Conservation (phyloP, 35 echinoderm and acorn worm species). For the Nesometra sesokonis region DNA sequence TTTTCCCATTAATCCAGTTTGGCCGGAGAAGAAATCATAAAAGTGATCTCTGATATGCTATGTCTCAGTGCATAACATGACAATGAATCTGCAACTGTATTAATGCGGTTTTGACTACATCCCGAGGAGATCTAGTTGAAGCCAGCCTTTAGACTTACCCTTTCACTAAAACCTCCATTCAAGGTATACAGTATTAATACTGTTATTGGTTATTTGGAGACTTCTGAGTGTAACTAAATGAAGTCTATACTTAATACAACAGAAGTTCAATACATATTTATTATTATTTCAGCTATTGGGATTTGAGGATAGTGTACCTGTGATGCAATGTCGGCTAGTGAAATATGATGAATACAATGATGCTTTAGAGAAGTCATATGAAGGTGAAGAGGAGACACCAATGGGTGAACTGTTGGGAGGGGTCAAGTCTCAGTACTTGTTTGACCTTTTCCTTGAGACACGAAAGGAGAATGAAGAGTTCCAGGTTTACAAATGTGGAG, state of each 20-base stretch:
- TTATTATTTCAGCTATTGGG: constrained; percentile 38
- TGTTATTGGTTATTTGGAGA: neutral
- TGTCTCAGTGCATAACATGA: too few relatives aligned
- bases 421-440: constrained; percentile 87
- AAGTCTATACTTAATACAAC: neutral
- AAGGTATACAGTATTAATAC: neutral
- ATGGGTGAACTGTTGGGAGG: constrained; percentile 80
- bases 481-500: constrained; percentile 79
- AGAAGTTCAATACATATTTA: too few relatives aligned
- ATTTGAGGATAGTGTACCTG: constrained; percentile 53
- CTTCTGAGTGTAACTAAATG: too few relatives aligned
- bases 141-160: neutral
- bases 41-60: too few relatives aligned
- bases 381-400: constrained; percentile 50
- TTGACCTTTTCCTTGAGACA: constrained; percentile 90
- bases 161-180: neutral
- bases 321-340: constrained; percentile 69
- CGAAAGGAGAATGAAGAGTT: constrained; percentile 68
- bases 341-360: constrained; percentile 98
- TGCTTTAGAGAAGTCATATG: constrained; percentile 84
- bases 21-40: too few relatives aligned
- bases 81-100: too few relatives aligned
- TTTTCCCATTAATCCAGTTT: too few relatives aligned
- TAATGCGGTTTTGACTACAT: too few relatives aligned
- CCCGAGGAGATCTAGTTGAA: too few relatives aligned